Base-by-base conservation (phyloP, 2,113 vertebrate genomes). In the Charadrius vociferus region DNA sequence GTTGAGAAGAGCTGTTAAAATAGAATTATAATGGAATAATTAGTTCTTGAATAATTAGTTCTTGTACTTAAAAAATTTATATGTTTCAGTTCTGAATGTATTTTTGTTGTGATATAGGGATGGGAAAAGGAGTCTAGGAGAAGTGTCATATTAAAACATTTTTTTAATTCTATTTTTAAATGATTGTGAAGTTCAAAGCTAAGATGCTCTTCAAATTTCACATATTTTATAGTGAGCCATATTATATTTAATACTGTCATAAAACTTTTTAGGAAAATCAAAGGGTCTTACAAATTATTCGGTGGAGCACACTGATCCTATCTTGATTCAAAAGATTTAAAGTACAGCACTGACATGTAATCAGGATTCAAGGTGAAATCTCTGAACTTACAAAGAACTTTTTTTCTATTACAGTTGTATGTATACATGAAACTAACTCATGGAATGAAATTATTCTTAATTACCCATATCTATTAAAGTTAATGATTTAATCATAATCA, bases 401-500 rank as follows among this genome's bases (percentile, higher is more conserved):
- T 30, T 8, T 59, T 85, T 86, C 47, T 78, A 3, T 62, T 81
- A 34, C 10, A 52, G 12, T 78, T 86, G 12, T 21, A 49, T 34
- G 6, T 59, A 41, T 32, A 30, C 15, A 77, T 19, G 88, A 82
- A 94, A 59, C 2, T 78, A 83, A 89, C 4, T 47, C 7, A 74
- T 32, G 22, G 36, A 86, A 90, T 52, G 3, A 90, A 82, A 90
- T 49, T 45, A 55, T 56, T 83, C 43, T 70, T 81, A 87, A 82
- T 92, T 92, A 83, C 43, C 24, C 32, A 53, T 78, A 73, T 41
- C 5, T 88, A 72, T 71, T 86, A 71, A 71, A 65, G 18, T 62
- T 81, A 87, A 95, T 87, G 8, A 68, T 90, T 79, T 95, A 94
- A 89, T 95, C 8, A 71, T 22, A 86, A 53, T 59, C 0, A 68